Conservation (phyloP, 1,140 invertebrate species). For the Chrysopa pallens region DNA sequence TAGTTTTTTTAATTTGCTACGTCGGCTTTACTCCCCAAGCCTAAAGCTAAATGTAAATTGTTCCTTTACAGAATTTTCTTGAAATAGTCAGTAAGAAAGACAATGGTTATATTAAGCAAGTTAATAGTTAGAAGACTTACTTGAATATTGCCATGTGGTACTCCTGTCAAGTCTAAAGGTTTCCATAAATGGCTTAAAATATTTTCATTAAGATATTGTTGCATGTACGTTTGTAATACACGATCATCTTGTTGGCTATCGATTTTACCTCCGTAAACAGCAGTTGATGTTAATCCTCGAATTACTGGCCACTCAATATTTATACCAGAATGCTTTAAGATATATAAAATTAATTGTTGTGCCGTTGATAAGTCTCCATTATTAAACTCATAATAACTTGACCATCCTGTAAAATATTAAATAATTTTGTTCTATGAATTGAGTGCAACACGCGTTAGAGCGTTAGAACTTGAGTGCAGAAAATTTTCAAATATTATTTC, state of each 20-base stretch:
- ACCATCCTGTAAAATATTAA: constrained; percentile 55
- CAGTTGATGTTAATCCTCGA: constrained; percentile 60
- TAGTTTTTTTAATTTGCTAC: no score
- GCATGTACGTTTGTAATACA: constrained; percentile 55
- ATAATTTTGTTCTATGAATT: no score
- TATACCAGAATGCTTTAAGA: constrained; percentile 22
- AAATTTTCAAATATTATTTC: no score
- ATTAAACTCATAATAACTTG: constrained; percentile 80
- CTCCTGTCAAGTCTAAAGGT: constrained; percentile 25
- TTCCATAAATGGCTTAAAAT: constrained; percentile 35
- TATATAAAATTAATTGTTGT: constrained; percentile 46
- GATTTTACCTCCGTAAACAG: constrained; percentile 76
- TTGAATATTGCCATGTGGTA: no score
- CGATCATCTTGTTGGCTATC: constrained; percentile 63
- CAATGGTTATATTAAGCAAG: no score
- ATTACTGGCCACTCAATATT: constrained; percentile 56
- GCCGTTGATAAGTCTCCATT: constrained; percentile 67
- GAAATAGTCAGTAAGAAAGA: no score
- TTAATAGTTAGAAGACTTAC: no score
- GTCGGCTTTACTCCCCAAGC: no score
- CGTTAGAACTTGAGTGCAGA: no score
- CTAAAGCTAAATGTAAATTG: no score
- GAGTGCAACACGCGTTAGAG: no score
- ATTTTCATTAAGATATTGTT: constrained; percentile 48
- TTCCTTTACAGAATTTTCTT: no score